Base-by-base conservation (phyloP, 2,888 invertebrate genomes). In the Polydrusus pterygomalis region DNA sequence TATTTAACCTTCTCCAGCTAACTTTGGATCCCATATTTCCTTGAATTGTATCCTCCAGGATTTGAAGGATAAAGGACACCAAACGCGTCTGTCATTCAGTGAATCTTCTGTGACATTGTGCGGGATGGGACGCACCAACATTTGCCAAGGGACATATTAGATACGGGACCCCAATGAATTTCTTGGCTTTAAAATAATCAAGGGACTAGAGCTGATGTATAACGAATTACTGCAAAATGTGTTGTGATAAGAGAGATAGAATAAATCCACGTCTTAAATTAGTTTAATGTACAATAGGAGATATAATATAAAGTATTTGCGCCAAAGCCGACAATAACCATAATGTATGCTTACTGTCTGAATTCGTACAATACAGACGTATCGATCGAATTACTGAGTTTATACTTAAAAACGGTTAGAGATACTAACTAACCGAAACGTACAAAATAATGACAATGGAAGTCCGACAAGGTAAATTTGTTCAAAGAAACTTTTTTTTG, bases 51-150 rank as follows among this genome's bases (percentile, higher is more conserved):
- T 60, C 58, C 18, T 38, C 38, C 15, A 38, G 58, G 58, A 60
- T 60, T 60, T 38, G 38, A 60, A 60, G 58, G 58, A 60, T 60
- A 60, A 58, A 38, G 58, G 40, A 60, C 58, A 60, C 58, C 38
- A 60, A 38, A 38, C 38, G 17, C 18, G 58, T 17, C 38, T 38
- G 58, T 60, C 58, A 60, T 60, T 60, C 58, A 38, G 7, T 38
- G 15, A 38, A 60, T 60, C 38, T 60, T 60, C 38, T 60, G 58
- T 60, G 58, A 60, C 38, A 40, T 60, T 60, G 38, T 38, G 58
- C 38, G 38, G 58, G 58, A 60, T 60, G 40, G 58, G 58, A 30
- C 58, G 10, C 18, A 60, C 38, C 38, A 60, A 38, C 58, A 38
- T 60, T 60, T 60, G 11, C 38, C 58, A 38, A 60, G 58, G 58